Conservation (phyloP, 2,797 vertebrate species). For the Alca torda region DNA sequence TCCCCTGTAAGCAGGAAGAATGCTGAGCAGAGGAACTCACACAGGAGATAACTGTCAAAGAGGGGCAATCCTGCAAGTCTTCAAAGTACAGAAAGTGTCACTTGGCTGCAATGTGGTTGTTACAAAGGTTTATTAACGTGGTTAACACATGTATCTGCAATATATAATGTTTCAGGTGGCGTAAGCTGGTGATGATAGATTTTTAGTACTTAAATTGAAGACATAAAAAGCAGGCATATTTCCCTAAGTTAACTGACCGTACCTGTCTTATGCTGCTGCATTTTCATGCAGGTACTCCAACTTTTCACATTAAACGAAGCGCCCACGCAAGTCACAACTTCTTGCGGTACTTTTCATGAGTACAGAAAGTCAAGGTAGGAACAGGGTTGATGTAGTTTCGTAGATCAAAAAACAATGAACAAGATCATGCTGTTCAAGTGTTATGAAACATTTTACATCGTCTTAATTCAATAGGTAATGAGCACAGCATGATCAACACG, state of each 20-base stretch:
- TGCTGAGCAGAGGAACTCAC: background rate
- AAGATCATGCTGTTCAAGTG: background rate
- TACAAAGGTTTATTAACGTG: background rate
- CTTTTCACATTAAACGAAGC: background rate
- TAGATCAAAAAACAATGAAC: background rate
- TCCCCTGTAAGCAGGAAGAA: background rate
- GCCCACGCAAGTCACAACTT: background rate
- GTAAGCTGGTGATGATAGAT: background rate
- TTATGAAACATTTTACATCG: background rate
- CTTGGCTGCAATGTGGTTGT: background rate
- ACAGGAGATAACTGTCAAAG: background rate
- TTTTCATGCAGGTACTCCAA: background rate
- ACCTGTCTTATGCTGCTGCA: background rate
- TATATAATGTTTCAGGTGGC: background rate
- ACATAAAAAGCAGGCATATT: conserved; percentile 21
- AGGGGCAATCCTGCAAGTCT: background rate
- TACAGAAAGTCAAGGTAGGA: background rate
- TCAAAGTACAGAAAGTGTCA: background rate
- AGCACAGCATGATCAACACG: background rate
- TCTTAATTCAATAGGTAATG: background rate
- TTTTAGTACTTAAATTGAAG: conserved; percentile 38
- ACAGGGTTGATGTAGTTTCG: background rate
- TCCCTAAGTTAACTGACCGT: background rate
- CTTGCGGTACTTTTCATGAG: background rate
- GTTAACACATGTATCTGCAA: background rate